phyloP scores from a whole-genome alignment of 2,888 invertebrate species.

The Volucella bombylans region DNA sequence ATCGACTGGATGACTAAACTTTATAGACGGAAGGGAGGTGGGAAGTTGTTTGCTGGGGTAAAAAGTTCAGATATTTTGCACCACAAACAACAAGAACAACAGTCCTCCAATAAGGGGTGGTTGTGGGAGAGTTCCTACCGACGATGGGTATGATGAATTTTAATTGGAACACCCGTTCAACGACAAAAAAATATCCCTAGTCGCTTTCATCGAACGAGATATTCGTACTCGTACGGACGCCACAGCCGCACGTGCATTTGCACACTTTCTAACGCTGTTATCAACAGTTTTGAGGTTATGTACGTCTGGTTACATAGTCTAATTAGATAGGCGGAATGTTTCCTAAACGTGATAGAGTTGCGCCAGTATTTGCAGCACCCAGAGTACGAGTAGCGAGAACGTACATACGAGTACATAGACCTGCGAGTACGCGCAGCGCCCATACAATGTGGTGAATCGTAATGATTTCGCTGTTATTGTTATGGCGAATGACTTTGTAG shows the following conservation, averaged over 20 bases:
- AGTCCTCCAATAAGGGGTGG: too few species aligned
- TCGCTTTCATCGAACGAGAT: neutral
- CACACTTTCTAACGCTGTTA: conserved; percentile 49
- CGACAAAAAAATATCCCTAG: neutral
- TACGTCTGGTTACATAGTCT: conserved; percentile 33
- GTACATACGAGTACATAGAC: too few species aligned
- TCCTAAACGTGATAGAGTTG: conserved; percentile 42
- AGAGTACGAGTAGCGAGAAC: neutral
- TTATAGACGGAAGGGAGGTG: too few species aligned
- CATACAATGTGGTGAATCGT: neutral
- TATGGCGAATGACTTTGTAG: neutral
- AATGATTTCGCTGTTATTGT: conserved; percentile 5
- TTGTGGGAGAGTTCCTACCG: too few species aligned
- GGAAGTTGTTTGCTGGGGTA: too few species aligned
- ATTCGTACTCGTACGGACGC: neutral
- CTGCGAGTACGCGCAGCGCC: too few species aligned
- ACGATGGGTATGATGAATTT: conserved; percentile 4
- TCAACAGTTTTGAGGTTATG: conserved; percentile 33
- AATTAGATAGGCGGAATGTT: conserved; percentile 42
- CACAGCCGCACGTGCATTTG: conserved; percentile 52
- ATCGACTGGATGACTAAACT: too few species aligned
- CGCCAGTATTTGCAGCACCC: conserved; percentile 7
- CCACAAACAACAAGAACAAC: too few species aligned
- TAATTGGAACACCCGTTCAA: conserved; percentile 4
- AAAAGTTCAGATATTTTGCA: too few species aligned